Percentiles rank a stretch among this genome's conserved stretches.
Evolutionary conservation across 2,113 vertebrate species (phyloP).

Genomic region (Oophaga pumilio): DNA sequence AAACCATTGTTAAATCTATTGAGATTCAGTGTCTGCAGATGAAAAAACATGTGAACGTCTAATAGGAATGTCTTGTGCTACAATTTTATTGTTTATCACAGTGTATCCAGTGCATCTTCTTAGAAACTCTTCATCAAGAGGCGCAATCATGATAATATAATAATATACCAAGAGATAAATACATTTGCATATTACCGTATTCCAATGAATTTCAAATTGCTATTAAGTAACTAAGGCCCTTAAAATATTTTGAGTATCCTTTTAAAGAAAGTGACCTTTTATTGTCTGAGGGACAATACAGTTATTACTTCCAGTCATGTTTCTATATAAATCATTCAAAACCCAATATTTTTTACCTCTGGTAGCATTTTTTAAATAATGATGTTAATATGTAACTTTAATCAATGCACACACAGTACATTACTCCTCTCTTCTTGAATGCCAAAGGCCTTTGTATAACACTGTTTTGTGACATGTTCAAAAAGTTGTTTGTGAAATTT

Average conservation of each 20-base stretch:
- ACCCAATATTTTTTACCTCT: not conserved
- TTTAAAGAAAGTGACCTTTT: not conserved
- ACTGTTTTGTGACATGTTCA: slow-evolving; percentile 9
- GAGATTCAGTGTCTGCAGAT: not conserved
- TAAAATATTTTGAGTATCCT: not conserved
- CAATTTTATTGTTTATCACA: not conserved
- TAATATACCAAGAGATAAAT: not conserved
- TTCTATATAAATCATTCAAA: not conserved
- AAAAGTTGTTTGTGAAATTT: not conserved
- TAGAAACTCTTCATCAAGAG: slow-evolving; percentile 1
- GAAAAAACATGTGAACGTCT: not conserved
- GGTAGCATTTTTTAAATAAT: not conserved
- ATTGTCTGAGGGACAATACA: not conserved
- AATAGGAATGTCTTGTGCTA: not conserved
- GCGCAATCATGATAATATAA: not conserved
- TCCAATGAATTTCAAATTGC: not conserved
- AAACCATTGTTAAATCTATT: not conserved
- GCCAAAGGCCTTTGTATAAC: slow-evolving; percentile 5
- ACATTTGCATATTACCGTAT: slow-evolving; percentile 1
- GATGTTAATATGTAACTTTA: not conserved
- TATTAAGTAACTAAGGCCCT: not conserved
- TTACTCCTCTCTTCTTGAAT: not conserved
- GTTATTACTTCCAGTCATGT: not conserved
- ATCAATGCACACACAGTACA: not conserved
- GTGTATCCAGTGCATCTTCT: not conserved